Percentiles rank a stretch among this genome's conserved stretches.
Conservation (phyloP, 2,888 invertebrate species). For the Microplitis deprimator region DNA sequence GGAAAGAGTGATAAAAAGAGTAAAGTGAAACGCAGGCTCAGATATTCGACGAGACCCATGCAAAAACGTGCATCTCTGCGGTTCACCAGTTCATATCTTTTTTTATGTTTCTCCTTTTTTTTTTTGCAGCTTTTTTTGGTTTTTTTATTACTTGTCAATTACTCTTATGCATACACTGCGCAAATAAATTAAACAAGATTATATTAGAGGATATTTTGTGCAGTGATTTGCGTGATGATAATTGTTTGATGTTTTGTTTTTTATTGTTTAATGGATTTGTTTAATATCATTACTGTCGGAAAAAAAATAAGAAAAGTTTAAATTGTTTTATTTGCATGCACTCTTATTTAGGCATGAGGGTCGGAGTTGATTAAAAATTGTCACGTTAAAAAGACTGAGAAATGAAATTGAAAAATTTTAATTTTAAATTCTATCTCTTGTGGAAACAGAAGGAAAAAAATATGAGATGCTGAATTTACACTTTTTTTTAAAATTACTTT, state of each 20-base stretch:
- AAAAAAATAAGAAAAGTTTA: neutral
- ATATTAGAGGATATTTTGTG: neutral
- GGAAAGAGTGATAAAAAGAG: conserved; percentile 15
- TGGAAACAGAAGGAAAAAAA: neutral
- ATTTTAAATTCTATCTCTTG: neutral
- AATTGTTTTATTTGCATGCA: neutral
- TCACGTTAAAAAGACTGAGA: neutral
- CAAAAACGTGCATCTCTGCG: conserved; percentile 33
- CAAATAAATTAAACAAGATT: conserved; percentile 13
- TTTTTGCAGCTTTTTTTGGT: conserved; percentile 10
- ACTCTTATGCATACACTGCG: conserved; percentile 13
- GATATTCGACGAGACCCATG: conserved; percentile 24
- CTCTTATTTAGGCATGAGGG: neutral
- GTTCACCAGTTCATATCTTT: conserved; percentile 26
- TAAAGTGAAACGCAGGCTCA: neutral
- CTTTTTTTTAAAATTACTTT: neutral
- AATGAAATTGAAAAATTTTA: neutral
- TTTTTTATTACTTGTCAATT: conserved; percentile 32
- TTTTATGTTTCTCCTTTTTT: conserved; percentile 24
- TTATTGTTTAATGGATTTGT: neutral
- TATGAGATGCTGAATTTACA: neutral
- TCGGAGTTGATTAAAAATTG: neutral
- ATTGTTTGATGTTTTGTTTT: neutral
- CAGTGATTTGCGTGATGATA: neutral
- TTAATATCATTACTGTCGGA: too few relatives aligned